A percentile compares a stretch with the other conserved stretches of the same genome.
phyloP scores from a whole-genome alignment of 2,888 invertebrate species.

The Caenorhabditis sp. region DNA sequence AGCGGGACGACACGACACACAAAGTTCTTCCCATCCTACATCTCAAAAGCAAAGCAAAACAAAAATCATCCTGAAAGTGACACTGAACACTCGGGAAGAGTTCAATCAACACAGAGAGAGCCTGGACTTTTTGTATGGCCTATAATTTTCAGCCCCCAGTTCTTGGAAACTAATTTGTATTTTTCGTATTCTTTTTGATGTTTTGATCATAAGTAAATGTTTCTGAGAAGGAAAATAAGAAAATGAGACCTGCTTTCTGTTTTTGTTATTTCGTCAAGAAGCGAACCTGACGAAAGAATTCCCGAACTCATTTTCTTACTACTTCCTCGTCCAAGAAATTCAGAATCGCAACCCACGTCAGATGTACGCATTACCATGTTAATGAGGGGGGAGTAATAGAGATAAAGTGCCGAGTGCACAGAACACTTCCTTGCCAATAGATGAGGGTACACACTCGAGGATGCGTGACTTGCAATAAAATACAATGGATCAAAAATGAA shows the following conservation, averaged over 20 bases:
- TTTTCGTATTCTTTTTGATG: neutral
- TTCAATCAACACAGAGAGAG: slow-evolving; percentile 23
- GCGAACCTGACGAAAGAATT: too few relatives aligned
- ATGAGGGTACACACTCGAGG: neutral
- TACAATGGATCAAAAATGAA: slow-evolving; percentile 1
- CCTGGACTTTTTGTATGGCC: neutral
- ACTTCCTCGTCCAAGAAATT: slow-evolving; percentile 2
- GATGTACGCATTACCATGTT: slow-evolving; percentile 20
- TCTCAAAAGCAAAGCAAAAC: neutral
- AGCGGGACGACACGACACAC: too few relatives aligned
- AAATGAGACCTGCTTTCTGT: too few relatives aligned
- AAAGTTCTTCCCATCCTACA: neutral
- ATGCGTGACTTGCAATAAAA: neutral
- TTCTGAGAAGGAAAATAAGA: slow-evolving; percentile 4
- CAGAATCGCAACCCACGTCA: slow-evolving; percentile 24
- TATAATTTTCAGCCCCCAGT: neutral
- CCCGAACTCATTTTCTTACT: neutral
- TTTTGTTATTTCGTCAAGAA: too few relatives aligned
- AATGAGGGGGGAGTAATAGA: slow-evolving; percentile 19
- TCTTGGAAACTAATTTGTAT: slow-evolving; percentile 3
- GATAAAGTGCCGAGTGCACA: slow-evolving; percentile 8
- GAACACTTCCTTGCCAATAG: neutral
- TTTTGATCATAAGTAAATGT: neutral
- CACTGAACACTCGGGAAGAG: slow-evolving; percentile 22
- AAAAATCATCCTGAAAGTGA: slow-evolving; percentile 32